A percentile compares a stretch with the other conserved stretches of the same genome.
Evolutionary conservation across 2,797 vertebrate species (phyloP).

Genomic region (Falco cherrug): DNA sequence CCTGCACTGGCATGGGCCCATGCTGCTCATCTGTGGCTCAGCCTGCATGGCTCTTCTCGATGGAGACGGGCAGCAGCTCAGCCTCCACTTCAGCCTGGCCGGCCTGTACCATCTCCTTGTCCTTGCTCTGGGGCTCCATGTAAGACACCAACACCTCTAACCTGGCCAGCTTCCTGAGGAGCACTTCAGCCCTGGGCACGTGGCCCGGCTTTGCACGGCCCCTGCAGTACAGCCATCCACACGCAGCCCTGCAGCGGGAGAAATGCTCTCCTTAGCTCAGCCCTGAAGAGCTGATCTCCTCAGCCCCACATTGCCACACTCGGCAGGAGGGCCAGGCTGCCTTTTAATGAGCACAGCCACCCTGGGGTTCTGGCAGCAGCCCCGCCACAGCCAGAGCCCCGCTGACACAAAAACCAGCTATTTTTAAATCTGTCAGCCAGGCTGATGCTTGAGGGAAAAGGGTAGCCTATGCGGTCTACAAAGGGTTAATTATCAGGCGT

Average conservation of each 20-base stretch:
- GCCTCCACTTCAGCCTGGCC: background rate
- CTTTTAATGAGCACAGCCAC: background rate
- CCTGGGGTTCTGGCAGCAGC: background rate
- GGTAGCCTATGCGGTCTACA: background rate
- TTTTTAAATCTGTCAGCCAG: background rate
- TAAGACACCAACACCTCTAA: background rate
- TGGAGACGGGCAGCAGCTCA: background rate
- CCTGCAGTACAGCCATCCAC: background rate
- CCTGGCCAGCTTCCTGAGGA: accelerated
- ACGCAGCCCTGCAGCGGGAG: accelerated
- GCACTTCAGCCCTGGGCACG: accelerated
- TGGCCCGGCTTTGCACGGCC: accelerated
- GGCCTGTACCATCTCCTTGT: constrained; percentile 35
- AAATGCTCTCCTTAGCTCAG: background rate
- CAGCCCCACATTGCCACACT: accelerated
- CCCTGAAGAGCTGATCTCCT: background rate
- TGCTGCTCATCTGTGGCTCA: background rate
- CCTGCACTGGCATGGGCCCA: background rate
- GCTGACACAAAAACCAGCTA: accelerated
- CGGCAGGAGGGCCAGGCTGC: background rate
- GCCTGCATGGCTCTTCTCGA: background rate
- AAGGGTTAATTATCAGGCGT: background rate
- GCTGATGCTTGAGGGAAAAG: background rate
- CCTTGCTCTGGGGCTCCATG: constrained; percentile 14
- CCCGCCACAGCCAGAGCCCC: background rate